phyloP scores from a whole-genome alignment of 2,888 invertebrate genomes.

The Sinelater perroti region DNA sequence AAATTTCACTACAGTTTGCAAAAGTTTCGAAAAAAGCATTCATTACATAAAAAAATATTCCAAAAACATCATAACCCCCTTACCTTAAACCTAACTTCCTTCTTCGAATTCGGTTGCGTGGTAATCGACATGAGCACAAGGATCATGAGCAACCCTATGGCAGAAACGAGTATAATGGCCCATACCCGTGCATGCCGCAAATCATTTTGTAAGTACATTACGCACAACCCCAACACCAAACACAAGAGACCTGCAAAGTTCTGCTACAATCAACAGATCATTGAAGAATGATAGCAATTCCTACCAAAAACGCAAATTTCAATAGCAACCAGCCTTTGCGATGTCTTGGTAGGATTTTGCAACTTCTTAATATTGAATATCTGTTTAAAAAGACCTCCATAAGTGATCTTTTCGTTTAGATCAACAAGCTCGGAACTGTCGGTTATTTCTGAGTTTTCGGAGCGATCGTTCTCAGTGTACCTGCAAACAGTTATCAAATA shows the following conservation, averaged over 20 bases:
- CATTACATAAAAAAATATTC: no score
- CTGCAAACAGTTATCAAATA: slow-evolving; percentile 27
- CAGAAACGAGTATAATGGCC: slow-evolving; percentile 53
- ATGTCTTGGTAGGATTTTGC: slow-evolving; percentile 60
- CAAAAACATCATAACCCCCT: no score
- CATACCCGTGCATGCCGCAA: slow-evolving; percentile 56
- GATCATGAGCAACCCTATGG: slow-evolving; percentile 49
- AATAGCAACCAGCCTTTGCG: slow-evolving; percentile 60
- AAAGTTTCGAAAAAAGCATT: no score
- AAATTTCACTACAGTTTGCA: no score
- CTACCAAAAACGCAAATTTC: slow-evolving; percentile 60
- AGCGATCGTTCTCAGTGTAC: slow-evolving; percentile 41
- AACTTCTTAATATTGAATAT: slow-evolving; percentile 60
- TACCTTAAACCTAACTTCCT: slow-evolving; percentile 71
- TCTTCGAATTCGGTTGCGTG: slow-evolving; percentile 70
- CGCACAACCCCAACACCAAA: slow-evolving; percentile 53
- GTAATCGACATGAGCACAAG: slow-evolving; percentile 65
- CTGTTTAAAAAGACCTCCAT: slow-evolving; percentile 53
- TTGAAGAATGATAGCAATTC: neutral
- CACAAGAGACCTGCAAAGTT: slow-evolving; percentile 53
- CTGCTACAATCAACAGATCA: neutral
- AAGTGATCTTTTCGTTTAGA: slow-evolving; percentile 25
- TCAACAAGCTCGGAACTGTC: slow-evolving; percentile 28
- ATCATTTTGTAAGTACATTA: slow-evolving; percentile 51
- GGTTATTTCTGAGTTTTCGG: slow-evolving; percentile 33